A percentile compares a stretch with the other conserved stretches of the same genome.
Evolutionary conservation across 2,113 vertebrate genomes (phyloP).

Genomic region (Trichechus manatus): DNA sequence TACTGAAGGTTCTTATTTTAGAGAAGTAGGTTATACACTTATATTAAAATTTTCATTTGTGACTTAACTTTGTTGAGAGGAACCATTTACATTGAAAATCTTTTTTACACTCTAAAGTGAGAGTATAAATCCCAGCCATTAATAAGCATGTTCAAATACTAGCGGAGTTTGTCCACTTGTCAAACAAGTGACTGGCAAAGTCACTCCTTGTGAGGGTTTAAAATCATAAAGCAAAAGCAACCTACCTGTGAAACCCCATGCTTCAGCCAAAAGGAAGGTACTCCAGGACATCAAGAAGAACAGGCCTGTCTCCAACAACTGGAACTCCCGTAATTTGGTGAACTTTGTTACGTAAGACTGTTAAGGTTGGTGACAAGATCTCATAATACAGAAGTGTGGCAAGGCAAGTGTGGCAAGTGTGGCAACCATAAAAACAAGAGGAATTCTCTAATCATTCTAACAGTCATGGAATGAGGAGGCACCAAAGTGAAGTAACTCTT

Average conservation of each 20-base stretch:
- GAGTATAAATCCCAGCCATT: background rate
- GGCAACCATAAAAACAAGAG: background rate
- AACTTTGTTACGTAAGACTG: slow-evolving; percentile 96
- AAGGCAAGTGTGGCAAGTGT: slow-evolving; percentile 47
- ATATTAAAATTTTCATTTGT: slow-evolving; percentile 26
- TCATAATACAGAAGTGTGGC: background rate
- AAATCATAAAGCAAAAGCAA: slow-evolving; percentile 43
- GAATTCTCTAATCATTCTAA: background rate
- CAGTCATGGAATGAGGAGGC: slow-evolving; percentile 19
- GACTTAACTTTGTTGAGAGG: slow-evolving; percentile 49
- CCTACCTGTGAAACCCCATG: slow-evolving; percentile 97
- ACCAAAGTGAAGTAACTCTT: slow-evolving; percentile 5
- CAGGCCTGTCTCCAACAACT: slow-evolving; percentile 95
- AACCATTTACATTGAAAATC: slow-evolving; percentile 5
- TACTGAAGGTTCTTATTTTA: slow-evolving; percentile 24
- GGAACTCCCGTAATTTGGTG: slow-evolving; percentile 97
- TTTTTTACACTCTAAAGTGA: slow-evolving; percentile 41
- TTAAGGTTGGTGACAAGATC: slow-evolving; percentile 84
- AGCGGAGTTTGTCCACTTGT: background rate
- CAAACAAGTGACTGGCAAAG: background rate
- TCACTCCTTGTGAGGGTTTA: background rate
- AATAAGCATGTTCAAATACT: background rate
- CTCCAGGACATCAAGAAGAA: slow-evolving; percentile 99
- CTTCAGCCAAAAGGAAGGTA: slow-evolving; percentile 97
- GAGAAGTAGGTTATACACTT: background rate